Percentiles rank a stretch among this genome's conserved stretches.
phyloP scores from a whole-genome alignment of 2,888 invertebrate genomes.

The Esperia sulphurella region DNA sequence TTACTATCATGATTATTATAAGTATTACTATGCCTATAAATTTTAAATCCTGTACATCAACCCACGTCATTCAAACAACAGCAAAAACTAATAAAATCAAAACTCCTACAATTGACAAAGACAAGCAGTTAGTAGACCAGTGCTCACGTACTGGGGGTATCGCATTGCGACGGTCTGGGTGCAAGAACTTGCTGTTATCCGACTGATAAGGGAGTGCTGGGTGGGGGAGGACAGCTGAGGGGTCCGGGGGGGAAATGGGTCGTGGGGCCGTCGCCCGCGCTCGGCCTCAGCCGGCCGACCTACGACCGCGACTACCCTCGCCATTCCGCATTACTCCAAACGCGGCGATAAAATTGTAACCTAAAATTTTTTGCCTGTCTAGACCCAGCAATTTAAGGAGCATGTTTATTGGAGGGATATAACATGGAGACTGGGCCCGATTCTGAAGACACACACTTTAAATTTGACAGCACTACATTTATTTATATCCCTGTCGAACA shows the following conservation, averaged over 20 bases:
- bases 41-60: no score
- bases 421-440: no score
- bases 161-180: slow-evolving; percentile 11
- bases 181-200: slow-evolving; percentile 51
- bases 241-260: slow-evolving; percentile 58
- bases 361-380: slow-evolving; percentile 2
- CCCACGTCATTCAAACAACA: no score
- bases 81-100: no score
- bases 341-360: slow-evolving; percentile 9
- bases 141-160: slow-evolving; percentile 16
- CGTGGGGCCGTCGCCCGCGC: slow-evolving; percentile 69
- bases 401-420: no score
- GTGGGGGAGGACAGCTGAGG: slow-evolving; percentile 31
- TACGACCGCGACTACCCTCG: slow-evolving; percentile 48
- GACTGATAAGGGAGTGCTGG: slow-evolving; percentile 51
- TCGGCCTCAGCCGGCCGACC: slow-evolving; percentile 55
- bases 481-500: no score
- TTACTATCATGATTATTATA: no score
- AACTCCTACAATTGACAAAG: not conserved
- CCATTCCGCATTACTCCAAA: slow-evolving; percentile 27
- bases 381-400: not conserved
- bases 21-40: no score
- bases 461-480: no score
- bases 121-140: slow-evolving; percentile 8
- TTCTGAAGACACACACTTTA: no score